Percentiles rank a stretch among this genome's conserved stretches.
Evolutionary conservation across 2,888 invertebrate species (phyloP).

Genomic region (Acleris sparsana): DNA sequence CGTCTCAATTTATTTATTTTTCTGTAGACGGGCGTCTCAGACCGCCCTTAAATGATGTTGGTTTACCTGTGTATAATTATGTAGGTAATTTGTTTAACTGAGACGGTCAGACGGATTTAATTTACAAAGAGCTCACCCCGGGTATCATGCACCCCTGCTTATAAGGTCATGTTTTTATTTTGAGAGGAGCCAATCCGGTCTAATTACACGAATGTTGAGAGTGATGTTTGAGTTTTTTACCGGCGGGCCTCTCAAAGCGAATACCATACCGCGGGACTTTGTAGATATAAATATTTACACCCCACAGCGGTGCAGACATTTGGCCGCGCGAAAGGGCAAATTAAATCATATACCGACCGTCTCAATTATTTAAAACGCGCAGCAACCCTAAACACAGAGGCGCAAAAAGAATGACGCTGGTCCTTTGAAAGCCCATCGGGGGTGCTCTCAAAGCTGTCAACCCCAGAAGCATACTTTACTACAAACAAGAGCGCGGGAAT

Average conservation of each 20-base stretch:
- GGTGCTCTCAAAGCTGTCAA: conserved; percentile 79
- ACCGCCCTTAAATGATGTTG: too few species aligned
- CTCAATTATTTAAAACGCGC: conserved; percentile 79
- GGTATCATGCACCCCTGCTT: neutral
- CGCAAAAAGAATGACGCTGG: conserved; percentile 76
- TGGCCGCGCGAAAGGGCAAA: conserved; percentile 72
- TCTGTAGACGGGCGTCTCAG: too few species aligned
- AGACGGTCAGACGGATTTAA: neutral
- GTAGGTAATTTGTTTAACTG: neutral
- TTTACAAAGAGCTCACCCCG: too few species aligned
- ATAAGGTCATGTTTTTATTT: conserved; percentile 6
- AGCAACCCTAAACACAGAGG: conserved; percentile 64
- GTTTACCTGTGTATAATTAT: too few species aligned
- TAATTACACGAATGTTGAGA: conserved; percentile 15
- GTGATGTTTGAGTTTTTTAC: conserved; percentile 26
- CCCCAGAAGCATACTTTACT: conserved; percentile 73
- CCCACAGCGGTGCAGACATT: conserved; percentile 57
- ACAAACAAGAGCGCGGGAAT: conserved; percentile 59
- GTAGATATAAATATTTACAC: conserved; percentile 55
- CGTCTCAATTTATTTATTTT: too few species aligned
- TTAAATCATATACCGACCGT: conserved; percentile 78
- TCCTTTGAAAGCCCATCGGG: conserved; percentile 79
- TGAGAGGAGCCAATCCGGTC: conserved; percentile 9
- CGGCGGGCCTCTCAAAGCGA: conserved; percentile 39
- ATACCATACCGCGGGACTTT: conserved; percentile 50